Evolutionary conservation across 2,888 invertebrate genomes (phyloP).

Genomic region (Phengaris alcon): DNA sequence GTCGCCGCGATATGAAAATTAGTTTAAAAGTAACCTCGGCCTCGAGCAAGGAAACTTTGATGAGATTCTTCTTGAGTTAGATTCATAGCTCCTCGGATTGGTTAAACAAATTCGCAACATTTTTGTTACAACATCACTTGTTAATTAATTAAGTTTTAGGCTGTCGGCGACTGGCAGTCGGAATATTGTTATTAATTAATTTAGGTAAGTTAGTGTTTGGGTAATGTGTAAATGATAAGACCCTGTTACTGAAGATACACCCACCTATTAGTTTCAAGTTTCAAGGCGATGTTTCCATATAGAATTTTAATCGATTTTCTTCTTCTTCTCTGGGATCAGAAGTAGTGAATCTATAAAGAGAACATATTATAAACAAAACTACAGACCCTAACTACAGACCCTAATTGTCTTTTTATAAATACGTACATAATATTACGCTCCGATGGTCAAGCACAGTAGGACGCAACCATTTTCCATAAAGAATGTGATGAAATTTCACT

Average conservation of each 20-base stretch:
- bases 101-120: conserved; percentile 10
- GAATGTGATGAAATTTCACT: conserved; percentile 24
- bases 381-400: too few relatives aligned
- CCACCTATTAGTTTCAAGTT: neutral
- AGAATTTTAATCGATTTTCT: neutral
- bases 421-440: neutral
- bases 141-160: conserved; percentile 27
- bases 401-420: too few relatives aligned
- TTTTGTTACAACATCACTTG: conserved; percentile 24
- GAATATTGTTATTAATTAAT: conserved; percentile 11
- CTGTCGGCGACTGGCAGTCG: neutral
- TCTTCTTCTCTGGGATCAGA: neutral
- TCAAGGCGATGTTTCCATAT: neutral
- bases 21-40: conserved; percentile 60
- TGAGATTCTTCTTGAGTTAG: conserved; percentile 67
- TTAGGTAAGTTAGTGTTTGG: neutral
- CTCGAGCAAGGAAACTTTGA: conserved; percentile 62
- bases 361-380: too few relatives aligned
- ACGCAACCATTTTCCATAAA: conserved; percentile 18
- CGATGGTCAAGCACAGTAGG: conserved; percentile 10
- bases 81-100: conserved; percentile 66
- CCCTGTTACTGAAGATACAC: neutral
- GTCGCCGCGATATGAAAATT: conserved; percentile 62
- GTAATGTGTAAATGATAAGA: neutral
- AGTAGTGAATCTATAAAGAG: neutral